These are phyloP conservation scores for Bagarius yarrelli DNA, from an alignment of 2,113 vertebrate genomes.

Conservation along the genomic window DNA sequence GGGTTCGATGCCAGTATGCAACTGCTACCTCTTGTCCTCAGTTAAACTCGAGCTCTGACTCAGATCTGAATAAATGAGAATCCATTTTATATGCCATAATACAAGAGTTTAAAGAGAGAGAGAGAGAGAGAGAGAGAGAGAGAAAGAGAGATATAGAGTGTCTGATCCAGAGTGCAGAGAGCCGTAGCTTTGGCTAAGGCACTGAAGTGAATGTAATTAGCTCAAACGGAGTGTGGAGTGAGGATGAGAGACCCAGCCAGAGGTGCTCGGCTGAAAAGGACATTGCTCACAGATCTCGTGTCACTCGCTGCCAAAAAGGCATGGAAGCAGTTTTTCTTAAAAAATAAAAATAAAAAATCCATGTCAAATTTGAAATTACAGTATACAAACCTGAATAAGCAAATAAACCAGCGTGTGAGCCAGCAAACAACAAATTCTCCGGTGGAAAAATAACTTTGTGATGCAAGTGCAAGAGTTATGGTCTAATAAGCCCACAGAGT, in stretches of 20 bases:
- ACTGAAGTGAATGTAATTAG: constrained; percentile 34
- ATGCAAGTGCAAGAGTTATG: neutral
- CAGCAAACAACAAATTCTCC: neutral
- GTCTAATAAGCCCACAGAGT: neutral
- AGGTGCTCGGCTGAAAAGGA: neutral
- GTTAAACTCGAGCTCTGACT: constrained; percentile 32
- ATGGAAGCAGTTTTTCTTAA: neutral
- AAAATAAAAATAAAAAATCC: neutral
- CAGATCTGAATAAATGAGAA: constrained; percentile 33
- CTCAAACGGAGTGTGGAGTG: constrained; percentile 16
- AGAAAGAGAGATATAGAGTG: no score
- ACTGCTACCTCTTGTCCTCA: constrained; percentile 2
- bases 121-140: no score
- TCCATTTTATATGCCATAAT: constrained; percentile 5
- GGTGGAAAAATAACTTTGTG: neutral
- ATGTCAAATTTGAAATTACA: constrained; percentile 2
- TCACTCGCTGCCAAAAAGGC: constrained; percentile 8
- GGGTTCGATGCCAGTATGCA: constrained; percentile 18
- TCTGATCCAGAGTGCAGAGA: constrained; percentile 18
- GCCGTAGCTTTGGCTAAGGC: neutral
- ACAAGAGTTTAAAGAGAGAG: neutral
- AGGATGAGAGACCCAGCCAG: neutral
- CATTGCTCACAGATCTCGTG: constrained; percentile 1
- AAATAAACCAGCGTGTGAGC: neutral
- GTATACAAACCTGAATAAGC: neutral